Base-by-base conservation (phyloP, 37 sponge, comb jelly and placozoan genomes). In the Sycon ciliatum region DNA sequence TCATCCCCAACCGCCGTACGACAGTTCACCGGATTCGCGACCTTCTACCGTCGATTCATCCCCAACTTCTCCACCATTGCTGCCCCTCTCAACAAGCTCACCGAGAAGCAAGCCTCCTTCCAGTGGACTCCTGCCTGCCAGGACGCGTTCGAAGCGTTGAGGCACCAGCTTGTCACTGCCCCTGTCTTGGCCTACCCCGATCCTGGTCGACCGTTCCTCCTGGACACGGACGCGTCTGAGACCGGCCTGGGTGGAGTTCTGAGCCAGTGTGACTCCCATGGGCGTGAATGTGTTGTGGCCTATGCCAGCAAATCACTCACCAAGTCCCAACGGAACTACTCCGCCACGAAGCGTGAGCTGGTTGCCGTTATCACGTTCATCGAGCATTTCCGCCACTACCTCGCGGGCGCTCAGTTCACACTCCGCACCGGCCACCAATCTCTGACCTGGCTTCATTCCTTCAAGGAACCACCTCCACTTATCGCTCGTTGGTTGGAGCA, bases 191-290 rank as follows among this genome's bases (percentile, higher is more conserved):
- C 81, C 9, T 68, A 42, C 32, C 73, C 73, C 3, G 67, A 80
- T 53, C 46, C 28, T 34, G 37, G 6, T 5, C 34, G 35, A 34
- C 42, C 68, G 22, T 73, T 80, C 33, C 64, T 52, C 27, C 56
- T 80, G 60, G 80, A 80, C 33, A 80, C 80, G 3, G 74, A 80
- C 39, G 80, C 80, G 4, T 66, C 68, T 65, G 66, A 52, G 18
- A 66, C 57, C 3, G 80, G 80, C 13, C 53, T 80, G 3, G 80
- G 80, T 34, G 74, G 74, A 32, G 74, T 80, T 34, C 73, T 80
- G 26, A 55, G 68, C 6, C 80, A 80, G 27, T n/a, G n/a, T n/a
- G 38, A 67, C 22, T 35, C 35, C 18, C 57, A 80, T 66, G 69
- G 80, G 6, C 24, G 18, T 20, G 80, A 73, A 54, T 32, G 73